Evolutionary conservation across 1,140 invertebrate species (phyloP).

Genomic region (Hesperophylax magnus): DNA sequence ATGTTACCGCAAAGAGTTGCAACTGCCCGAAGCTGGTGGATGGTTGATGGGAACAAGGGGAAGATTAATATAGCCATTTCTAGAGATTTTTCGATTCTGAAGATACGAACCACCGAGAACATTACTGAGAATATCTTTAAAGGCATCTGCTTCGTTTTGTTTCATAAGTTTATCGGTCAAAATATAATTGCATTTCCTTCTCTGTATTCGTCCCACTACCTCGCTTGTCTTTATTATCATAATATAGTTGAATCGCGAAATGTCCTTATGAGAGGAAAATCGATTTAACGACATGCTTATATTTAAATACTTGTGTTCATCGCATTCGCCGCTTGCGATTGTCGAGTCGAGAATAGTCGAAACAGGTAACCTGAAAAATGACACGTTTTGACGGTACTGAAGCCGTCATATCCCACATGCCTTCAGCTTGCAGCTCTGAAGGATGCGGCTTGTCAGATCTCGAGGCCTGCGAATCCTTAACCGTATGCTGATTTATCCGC

Average conservation of each 20-base stretch:
- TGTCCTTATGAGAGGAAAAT: background rate
- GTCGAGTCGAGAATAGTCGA: background rate
- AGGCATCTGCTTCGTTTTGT: no score
- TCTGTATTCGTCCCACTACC: background rate
- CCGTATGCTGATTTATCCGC: slow-evolving; percentile 54
- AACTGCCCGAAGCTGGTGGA: no score
- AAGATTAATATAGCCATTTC: no score
- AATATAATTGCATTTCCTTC: no score
- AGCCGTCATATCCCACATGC: slow-evolving; percentile 35
- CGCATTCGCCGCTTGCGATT: slow-evolving; percentile 1
- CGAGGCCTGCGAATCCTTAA: slow-evolving; percentile 41
- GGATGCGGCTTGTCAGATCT: slow-evolving; percentile 20
- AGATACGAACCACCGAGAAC: no score
- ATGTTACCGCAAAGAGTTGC: no score
- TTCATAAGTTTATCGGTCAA: no score
- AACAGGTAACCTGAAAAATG: slow-evolving; percentile 41
- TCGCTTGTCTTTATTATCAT: slow-evolving; percentile 1
- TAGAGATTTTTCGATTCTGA: no score
- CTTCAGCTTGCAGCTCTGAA: no score
- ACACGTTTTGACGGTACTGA: slow-evolving; percentile 5
- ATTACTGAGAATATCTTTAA: no score
- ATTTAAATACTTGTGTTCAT: background rate
- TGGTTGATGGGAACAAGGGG: no score
- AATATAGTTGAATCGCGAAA: background rate
- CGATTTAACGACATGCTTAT: slow-evolving; percentile 7